Evolutionary conservation across 1,140 invertebrate species (phyloP), one percentile per base, ranked within the genome.

Genomic region (Leucophenga varia): DNA sequence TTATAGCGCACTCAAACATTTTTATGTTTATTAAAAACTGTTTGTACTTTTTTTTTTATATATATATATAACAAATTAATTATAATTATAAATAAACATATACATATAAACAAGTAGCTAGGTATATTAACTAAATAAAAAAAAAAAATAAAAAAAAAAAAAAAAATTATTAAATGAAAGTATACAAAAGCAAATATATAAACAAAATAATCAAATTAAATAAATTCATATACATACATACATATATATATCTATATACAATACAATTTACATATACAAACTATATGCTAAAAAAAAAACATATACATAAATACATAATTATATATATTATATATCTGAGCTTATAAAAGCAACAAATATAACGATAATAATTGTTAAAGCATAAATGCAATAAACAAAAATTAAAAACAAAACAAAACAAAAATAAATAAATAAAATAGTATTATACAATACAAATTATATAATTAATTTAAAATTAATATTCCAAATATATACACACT

Each of bases 351-450:
- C n/a, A 6, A 40, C 28, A 40, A 9, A 22, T n/a, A 19, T n/a
- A 10, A 40, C 17, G 20, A 9, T 22, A 40, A 25, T 22, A 40
- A n/a, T 38, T 38, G 36, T 20, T 22, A 22, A 40, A 40, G n/a
- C n/a, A n/a, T n/a, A n/a, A n/a, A n/a, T 65, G 61, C 67, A 67
- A 65, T 65, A 63, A 65, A 58, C 61, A 67, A 67, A 49, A 65
- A 63, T 65, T 65, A 63, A 65, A 65, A 65, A 13, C 21, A 34
- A 54, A 39, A 30, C 44, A 30, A 41, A 14, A 21, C 22, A 25
- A 25, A 6, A 10, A 25, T 5, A 25, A 25, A 25, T 10, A 5
- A 5, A 25, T 25, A 25, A n/a, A n/a, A n/a, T n/a, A n/a, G n/a
- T n/a, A n/a, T n/a, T n/a, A n/a, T n/a, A n/a, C n/a, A n/a, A n/a